Base-by-base conservation (phyloP, 2,113 vertebrate species). In the human (Homo sapiens) region DNA sequence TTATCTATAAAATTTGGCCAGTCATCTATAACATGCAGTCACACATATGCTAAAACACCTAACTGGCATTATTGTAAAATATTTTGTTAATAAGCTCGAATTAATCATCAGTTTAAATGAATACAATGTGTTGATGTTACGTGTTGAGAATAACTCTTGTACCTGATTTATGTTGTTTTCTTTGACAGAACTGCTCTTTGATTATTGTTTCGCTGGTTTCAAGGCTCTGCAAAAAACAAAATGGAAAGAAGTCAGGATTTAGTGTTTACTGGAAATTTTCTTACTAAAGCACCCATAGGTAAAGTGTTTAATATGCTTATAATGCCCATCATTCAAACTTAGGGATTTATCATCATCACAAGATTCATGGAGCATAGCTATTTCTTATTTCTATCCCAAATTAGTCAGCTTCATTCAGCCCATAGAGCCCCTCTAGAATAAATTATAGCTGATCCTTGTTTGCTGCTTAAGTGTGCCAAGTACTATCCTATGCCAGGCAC, bases 151-250 rank as follows among this genome's bases (percentile, higher is more conserved):
- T 90, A 97, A 98, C 9, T 78, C 94, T 89, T 85, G 76, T 98
- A 98, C 98, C 97, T 98, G 98, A 55, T 97, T 98, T 97, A 82
- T 95, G 92, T 48, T 97, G 97, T 96, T 93, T 86, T 98, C 96
- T 86, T 98, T 97, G 94, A 92, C 89, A 97, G 82, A 93, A 98
- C 95, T 61, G 6, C 76, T 98, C 97, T 98, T 98, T 92, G 76
- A 97, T 95, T 92, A 97, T 70, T 80, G 97, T 96, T 94, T 98
- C 95, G 13, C 75, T 98, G 75, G 38, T 87, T 97, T 98, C 98
- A 98, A 92, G 97, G 75, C 80, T 96, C 98, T 99, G 97, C 4
- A 80, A 98, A 94, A 64, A 88, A 97, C 48, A 97, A 98, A 98
- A 97, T 22, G 52, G 14, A 96, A 70, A 95, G 86, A 66, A 1